Percentiles rank a stretch among this genome's conserved stretches.
These are phyloP conservation scores for Ormyrus nitidulus DNA, from an alignment of 2,888 invertebrate species.

Conservation along the genomic window DNA sequence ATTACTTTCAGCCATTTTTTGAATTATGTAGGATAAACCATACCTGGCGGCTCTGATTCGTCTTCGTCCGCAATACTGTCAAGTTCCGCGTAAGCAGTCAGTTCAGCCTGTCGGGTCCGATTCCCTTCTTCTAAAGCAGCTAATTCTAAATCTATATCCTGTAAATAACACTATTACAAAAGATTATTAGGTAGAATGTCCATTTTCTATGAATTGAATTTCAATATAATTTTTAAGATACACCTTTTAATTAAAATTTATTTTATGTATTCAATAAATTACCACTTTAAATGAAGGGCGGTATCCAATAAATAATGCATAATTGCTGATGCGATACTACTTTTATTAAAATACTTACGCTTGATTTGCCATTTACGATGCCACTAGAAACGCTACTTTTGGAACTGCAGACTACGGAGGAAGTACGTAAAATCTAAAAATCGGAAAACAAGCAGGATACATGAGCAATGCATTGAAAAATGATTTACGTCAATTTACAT, in stretches of 20 bases:
- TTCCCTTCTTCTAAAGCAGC: conserved; percentile 73
- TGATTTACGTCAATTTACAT: conserved; percentile 11
- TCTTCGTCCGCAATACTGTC: conserved; percentile 74
- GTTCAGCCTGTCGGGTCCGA: conserved; percentile 71
- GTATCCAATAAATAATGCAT: conserved; percentile 34
- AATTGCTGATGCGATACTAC: not conserved
- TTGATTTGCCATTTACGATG: conserved; percentile 25
- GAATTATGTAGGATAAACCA: conserved; percentile 51
- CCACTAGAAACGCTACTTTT: conserved; percentile 37
- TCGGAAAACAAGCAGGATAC: conserved; percentile 45
- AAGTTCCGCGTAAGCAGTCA: conserved; percentile 72
- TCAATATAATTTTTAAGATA: not conserved
- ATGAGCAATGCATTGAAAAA: conserved; percentile 18
- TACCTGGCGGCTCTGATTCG: conserved; percentile 74
- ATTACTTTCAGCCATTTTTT: no score
- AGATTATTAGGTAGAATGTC: not conserved
- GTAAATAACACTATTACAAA: conserved; percentile 71
- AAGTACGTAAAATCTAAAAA: conserved; percentile 44
- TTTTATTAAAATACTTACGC: conserved; percentile 37
- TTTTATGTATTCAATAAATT: conserved; percentile 6
- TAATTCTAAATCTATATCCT: conserved; percentile 73
- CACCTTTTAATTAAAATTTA: not conserved
- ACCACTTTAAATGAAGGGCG: conserved; percentile 33
- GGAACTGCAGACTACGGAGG: conserved; percentile 29
- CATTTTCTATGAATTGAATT: not conserved